These are phyloP conservation scores for Apostichopus leukothele DNA, from an alignment of 53 echinoderm and acorn worm genomes.

Conservation along the genomic window DNA sequence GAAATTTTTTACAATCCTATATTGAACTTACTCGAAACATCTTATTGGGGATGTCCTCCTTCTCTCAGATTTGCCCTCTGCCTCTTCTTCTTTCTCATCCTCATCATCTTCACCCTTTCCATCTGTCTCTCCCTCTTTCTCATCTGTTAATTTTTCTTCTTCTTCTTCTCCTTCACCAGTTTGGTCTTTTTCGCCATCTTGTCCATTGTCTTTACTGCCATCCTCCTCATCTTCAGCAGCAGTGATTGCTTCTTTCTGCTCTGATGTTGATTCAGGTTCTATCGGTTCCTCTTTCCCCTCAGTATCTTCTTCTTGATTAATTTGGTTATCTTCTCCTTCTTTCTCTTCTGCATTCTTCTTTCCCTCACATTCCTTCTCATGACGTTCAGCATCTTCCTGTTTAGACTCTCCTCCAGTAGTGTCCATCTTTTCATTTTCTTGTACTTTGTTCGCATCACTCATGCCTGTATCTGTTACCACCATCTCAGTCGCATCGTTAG, in stretches of 20 bases:
- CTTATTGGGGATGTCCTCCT: constrained; percentile 29
- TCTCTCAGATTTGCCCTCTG: constrained; percentile 22
- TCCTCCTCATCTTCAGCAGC: neutral
- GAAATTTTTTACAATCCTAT: no score
- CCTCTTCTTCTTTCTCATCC: constrained; percentile 25
- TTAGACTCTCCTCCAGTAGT: neutral
- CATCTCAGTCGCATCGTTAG: no score
- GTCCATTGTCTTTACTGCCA: neutral
- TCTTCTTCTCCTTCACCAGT: constrained; percentile 5
- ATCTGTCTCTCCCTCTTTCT: neutral
- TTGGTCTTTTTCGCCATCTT: neutral
- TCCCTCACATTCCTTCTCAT: neutral
- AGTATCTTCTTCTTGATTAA: constrained; percentile 6
- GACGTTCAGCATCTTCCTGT: neutral
- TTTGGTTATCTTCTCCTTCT: neutral
- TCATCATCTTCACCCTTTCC: constrained; percentile 4
- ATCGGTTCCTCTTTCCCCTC: neutral
- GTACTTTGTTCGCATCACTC: neutral
- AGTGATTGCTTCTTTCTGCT: neutral
- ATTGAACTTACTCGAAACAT: constrained; percentile 34
- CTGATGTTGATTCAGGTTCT: neutral
- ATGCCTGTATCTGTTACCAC: neutral
- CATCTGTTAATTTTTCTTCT: neutral
- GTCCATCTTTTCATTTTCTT: neutral
- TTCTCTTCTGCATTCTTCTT: neutral